A percentile compares a stretch with the other conserved stretches of the same genome.
phyloP scores from a whole-genome alignment of 2,113 vertebrate genomes.

The Silurus asotus region DNA sequence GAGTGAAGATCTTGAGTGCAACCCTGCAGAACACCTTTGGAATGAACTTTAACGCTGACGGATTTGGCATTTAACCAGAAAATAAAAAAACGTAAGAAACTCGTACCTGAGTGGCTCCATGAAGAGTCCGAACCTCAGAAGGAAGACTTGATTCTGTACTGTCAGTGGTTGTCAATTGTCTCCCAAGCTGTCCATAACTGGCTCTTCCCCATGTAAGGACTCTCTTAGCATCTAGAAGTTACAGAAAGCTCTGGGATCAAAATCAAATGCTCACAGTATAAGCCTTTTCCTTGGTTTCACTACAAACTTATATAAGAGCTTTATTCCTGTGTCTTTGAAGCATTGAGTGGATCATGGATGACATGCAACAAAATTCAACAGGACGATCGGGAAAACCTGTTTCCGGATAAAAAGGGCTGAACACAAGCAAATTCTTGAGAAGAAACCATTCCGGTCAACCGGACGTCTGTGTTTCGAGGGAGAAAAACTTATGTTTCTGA shows the following conservation, averaged over 20 bases:
- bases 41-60: no score
- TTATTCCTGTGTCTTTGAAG: no score
- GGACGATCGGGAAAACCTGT: not conserved
- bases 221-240: constrained; percentile 80
- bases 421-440: not conserved
- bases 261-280: not conserved
- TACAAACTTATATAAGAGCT: not conserved
- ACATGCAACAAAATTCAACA: not conserved
- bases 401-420: not conserved
- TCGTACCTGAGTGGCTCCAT: constrained; percentile 82
- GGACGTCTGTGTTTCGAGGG: not conserved
- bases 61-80: not conserved
- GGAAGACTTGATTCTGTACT: constrained; percentile 61
- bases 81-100: not conserved
- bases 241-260: constrained; percentile 31
- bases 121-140: constrained; percentile 70
- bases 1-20: no score
- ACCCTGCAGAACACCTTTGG: no score
- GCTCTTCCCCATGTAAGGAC: constrained; percentile 91
- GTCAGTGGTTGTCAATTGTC: constrained; percentile 36
- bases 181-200: constrained; percentile 88
- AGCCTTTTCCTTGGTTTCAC: not conserved
- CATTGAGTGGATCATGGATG: not conserved
- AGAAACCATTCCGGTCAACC: not conserved
- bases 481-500: not conserved